Evolutionary conservation across 2,113 vertebrate genomes (phyloP), one percentile per base, ranked within the genome.

Genomic region (Glaucomys volans): DNA sequence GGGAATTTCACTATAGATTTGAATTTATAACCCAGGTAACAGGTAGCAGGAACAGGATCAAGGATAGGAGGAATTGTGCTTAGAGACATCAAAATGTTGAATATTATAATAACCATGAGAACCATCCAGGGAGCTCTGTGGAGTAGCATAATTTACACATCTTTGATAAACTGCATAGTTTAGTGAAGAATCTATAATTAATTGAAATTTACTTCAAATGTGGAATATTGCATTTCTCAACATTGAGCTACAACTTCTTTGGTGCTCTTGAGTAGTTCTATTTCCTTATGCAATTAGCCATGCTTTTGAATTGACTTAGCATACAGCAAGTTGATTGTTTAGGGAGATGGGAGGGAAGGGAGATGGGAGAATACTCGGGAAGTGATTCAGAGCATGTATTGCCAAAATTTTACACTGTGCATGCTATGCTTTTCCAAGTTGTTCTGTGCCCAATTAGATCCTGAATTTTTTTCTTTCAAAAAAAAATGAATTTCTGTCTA

Each of bases 401-500:
- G 92, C 90, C 94, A 94, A 95, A 75, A 74, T 71, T 81, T 95
- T 97, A 90, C 67, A 92, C 44, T 96, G 88, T 32, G 72, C 81
- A 94, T 40, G 79, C 64, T 97, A 88, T 57, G 28, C 30, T 97
- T 94, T 74, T 97, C 95, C 96, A 94, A 91, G 74, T 90, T 82
- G 37, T 96, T 74, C 87, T 95, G 84, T 96, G 96, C 96, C 94
- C 91, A 96, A 85, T 69, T 76, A 93, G 59, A 97, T 77, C 30
- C 94, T 93, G 67, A 85, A 5, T 35, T 97, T 97, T 75, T 90
- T 88, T n/a, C n/a, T 62, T 95, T 83, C 7, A 67, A 95, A 81
- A 94, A 95, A 96, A 98, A 96, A 97, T 96, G 93, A 96, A 97
- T 83, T 97, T 97, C 91, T 92, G 59, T 95, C 87, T 96, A 95